Evolutionary conservation across 2,113 vertebrate species (phyloP), one percentile per base, ranked within the genome.

Genomic region (Rhegmatorhina hoffmannsi): DNA sequence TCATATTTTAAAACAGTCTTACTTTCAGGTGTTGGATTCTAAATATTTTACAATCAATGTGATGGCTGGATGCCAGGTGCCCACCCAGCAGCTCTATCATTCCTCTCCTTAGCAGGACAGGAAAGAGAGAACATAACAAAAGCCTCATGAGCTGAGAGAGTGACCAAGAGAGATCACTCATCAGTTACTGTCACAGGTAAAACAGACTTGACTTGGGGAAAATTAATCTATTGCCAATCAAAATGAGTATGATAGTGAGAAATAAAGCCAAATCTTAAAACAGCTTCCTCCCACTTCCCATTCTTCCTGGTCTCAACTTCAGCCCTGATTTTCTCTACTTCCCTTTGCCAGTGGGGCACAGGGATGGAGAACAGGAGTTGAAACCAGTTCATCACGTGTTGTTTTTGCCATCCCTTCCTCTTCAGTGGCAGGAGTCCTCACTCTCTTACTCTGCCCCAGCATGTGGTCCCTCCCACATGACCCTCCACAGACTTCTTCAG

Each of bases 291-390:
- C 5, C 16, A 29, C 15, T 4, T 11, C 73, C 31, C 13, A 11
- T 36, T 84, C 50, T 73, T 84, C 28, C 33, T 59, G 17, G 28
- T 8, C 4, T 73, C 7, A 26, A 18, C 17, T 46, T 14, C 23
- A 52, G 16, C 66, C 16, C 50, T 29, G 11, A 46, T 25, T 72
- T 58, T 67, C 46, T 81, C 14, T 49, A 13, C 10, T 5, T 49
- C 6, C 11, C 12, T 28, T 24, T 28, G 18, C 11, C 40, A 20
- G 33, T 0, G 0, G 15, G 26, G 9, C 26, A 38, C 16, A 9
- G 2, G 12, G 33, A 25, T 17, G 36, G 43, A 16, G 34, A 72
- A 46, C 7, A 16, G 66, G 13, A n/a, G 11, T 4, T 38, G 6
- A 7, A 38, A 50, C n/a, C 36, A 52, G 11, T 38, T 84, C 3